Conservation (phyloP, 2,888 invertebrate genomes). For the Oxycera nigricornis region DNA sequence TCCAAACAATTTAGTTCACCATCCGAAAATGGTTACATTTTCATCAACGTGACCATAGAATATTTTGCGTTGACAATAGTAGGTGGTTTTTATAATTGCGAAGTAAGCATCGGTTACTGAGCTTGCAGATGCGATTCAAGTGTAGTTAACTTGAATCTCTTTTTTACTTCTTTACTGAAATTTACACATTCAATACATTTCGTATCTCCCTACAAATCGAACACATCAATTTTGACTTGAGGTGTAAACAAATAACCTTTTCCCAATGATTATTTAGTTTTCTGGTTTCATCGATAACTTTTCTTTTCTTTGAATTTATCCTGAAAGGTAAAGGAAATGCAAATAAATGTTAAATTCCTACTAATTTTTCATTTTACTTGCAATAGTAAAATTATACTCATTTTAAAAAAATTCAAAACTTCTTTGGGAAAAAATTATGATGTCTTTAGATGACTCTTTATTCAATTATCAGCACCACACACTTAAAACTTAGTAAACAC, state of each 20-base stretch:
- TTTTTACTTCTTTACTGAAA: background rate
- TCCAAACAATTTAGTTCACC: background rate
- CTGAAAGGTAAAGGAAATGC: no score
- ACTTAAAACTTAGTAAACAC: no score
- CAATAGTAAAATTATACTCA: no score
- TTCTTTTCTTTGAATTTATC: slow-evolving; percentile 30
- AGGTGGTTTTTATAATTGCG: background rate
- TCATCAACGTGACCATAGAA: background rate
- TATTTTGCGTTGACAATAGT: background rate
- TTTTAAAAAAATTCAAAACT: no score
- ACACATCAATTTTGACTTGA: slow-evolving; percentile 12
- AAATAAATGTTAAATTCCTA: no score
- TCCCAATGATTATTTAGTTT: background rate
- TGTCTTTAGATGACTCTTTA: no score
- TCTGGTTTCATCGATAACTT: slow-evolving; percentile 20
- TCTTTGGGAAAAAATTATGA: no score
- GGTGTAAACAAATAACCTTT: background rate
- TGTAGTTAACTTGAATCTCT: background rate
- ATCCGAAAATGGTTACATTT: background rate
- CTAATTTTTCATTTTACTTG: no score
- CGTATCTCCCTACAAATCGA: slow-evolving; percentile 22
- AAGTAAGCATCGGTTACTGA: background rate
- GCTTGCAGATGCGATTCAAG: background rate
- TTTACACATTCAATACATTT: background rate
- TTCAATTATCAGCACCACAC: no score